phyloP scores from a whole-genome alignment of 2,797 vertebrate genomes.

The Chaenodraco wilsoni region DNA sequence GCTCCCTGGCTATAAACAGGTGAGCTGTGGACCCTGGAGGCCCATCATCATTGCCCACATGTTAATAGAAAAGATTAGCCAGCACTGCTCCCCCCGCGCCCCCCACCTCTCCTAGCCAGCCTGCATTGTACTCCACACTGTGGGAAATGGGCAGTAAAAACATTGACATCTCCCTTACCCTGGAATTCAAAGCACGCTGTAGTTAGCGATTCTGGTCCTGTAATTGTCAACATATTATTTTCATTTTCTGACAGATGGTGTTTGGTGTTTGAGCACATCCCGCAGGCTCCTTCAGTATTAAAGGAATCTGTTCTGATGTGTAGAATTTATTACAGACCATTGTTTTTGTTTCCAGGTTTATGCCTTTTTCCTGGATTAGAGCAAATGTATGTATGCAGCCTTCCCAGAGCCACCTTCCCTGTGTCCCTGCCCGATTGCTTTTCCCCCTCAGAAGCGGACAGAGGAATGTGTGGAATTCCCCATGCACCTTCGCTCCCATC shows the following conservation, averaged over 20 bases:
- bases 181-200: slow-evolving; percentile 72
- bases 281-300: slow-evolving; percentile 22
- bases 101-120: background rate
- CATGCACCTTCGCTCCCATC: slow-evolving; percentile 74
- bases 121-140: slow-evolving; percentile 26
- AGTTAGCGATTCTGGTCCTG: slow-evolving; percentile 59
- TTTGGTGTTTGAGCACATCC: slow-evolving; percentile 52
- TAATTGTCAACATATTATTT: slow-evolving; percentile 70
- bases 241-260: slow-evolving; percentile 62
- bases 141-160: slow-evolving; percentile 62
- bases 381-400: background rate
- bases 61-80: slow-evolving; percentile 63
- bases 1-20: slow-evolving; percentile 77
- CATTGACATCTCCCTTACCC: slow-evolving; percentile 69
- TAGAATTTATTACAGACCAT: slow-evolving; percentile 24
- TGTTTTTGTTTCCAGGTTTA: slow-evolving; percentile 26
- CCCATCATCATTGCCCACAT: slow-evolving; percentile 49
- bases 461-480: slow-evolving; percentile 80
- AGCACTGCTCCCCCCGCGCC: background rate
- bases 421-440: slow-evolving; percentile 37
- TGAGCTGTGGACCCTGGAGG: slow-evolving; percentile 68
- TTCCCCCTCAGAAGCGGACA: slow-evolving; percentile 55
- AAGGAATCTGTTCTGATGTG: slow-evolving; percentile 34
- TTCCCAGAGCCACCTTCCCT: slow-evolving; percentile 31
- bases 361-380: slow-evolving; percentile 26